phyloP scores from a whole-genome alignment of 2,888 invertebrate genomes.

The Ryuthela nishihirai region DNA sequence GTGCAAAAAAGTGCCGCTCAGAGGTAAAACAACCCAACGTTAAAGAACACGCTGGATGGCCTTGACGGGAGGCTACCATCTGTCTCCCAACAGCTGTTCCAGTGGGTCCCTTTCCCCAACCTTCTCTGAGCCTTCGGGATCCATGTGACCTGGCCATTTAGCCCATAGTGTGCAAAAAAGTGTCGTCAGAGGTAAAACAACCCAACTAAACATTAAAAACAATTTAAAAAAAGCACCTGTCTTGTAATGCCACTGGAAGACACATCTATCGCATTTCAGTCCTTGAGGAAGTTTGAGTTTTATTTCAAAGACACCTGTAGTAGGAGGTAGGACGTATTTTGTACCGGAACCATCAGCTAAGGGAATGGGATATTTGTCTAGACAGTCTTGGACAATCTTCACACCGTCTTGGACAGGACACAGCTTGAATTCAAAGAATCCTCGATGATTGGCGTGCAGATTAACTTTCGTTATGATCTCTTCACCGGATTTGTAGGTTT shows the following conservation, averaged over 20 bases:
- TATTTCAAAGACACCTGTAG: conserved; percentile 24
- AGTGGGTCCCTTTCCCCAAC: too few species aligned
- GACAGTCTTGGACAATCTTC: conserved; percentile 56
- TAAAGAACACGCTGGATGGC: too few species aligned
- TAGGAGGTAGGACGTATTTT: conserved; percentile 24
- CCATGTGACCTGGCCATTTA: too few species aligned
- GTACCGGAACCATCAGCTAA: conserved; percentile 63
- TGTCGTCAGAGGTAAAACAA: too few species aligned
- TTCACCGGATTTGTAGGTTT: conserved; percentile 31
- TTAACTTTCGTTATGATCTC: conserved; percentile 47
- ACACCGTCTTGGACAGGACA: conserved; percentile 46
- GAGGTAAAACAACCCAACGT: too few species aligned
- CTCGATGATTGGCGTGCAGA: conserved; percentile 50
- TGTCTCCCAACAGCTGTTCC: too few species aligned
- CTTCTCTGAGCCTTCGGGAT: too few species aligned
- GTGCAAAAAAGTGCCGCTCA: too few species aligned
- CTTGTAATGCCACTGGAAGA: conserved; percentile 51
- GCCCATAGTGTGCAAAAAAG: too few species aligned
- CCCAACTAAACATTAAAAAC: too few species aligned
- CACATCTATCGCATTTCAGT: conserved; percentile 49
- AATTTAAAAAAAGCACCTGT: too few species aligned
- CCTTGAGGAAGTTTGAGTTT: conserved; percentile 45
- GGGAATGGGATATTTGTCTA: conserved; percentile 67
- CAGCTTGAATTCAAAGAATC: conserved; percentile 50
- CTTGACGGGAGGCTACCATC: too few species aligned